Conservation (phyloP, 2,113 vertebrate genomes). For the Sinosuthora webbiana region DNA sequence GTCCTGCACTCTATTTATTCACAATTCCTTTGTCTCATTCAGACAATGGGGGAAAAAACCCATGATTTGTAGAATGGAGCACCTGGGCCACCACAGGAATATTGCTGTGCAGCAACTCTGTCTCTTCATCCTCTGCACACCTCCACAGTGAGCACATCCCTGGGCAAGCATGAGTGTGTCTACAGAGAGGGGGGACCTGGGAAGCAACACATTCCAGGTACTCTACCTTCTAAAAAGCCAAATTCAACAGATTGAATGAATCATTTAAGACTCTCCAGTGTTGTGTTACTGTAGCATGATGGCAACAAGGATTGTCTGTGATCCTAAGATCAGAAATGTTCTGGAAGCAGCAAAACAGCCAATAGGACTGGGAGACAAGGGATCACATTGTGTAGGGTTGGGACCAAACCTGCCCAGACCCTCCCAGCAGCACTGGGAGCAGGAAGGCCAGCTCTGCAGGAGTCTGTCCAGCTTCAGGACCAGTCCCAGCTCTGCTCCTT, state of each 20-base stretch:
- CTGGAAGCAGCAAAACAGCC: neutral
- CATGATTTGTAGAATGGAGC: neutral
- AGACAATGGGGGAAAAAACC: neutral
- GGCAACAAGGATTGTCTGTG: neutral
- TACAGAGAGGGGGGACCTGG: neutral
- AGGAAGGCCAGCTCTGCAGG: neutral
- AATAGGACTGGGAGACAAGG: neutral
- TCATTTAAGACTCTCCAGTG: neutral
- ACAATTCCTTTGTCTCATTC: neutral
- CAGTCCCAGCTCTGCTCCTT: neutral
- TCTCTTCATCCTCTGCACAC: neutral
- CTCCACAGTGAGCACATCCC: neutral
- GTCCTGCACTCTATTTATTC: neutral
- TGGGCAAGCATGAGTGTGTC: neutral
- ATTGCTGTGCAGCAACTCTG: neutral
- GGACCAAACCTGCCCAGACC: neutral
- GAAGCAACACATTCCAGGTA: neutral
- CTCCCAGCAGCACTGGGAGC: neutral
- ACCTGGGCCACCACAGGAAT: neutral
- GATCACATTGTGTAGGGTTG: neutral
- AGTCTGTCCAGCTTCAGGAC: neutral
- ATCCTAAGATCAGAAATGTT: neutral
- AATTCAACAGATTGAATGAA: neutral
- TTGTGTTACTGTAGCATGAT: neutral
- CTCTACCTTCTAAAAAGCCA: neutral